Conservation (phyloP, 2,797 vertebrate species). For the Lagorchestes hirsutus region DNA sequence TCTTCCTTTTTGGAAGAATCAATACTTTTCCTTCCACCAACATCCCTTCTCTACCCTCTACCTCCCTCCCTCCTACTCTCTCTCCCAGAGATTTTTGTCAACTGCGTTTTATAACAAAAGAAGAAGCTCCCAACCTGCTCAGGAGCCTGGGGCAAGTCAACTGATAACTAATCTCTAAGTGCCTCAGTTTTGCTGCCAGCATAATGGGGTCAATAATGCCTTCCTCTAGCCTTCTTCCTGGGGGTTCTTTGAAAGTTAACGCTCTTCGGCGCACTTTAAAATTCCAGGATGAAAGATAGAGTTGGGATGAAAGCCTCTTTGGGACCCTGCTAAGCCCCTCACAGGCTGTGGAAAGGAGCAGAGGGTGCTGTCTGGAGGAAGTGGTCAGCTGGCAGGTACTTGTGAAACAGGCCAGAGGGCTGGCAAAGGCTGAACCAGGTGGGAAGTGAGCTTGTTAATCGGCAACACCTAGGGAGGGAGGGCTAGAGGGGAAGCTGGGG, state of each 20-base stretch:
- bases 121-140: background rate
- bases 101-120: slow-evolving; percentile 21
- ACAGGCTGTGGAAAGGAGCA: slow-evolving; percentile 1
- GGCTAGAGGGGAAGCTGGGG: fast-evolving
- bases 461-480: slow-evolving; percentile 50
- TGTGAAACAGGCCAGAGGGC: slow-evolving; percentile 74
- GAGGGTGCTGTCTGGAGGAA: slow-evolving; percentile 59
- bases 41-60: background rate
- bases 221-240: slow-evolving; percentile 37
- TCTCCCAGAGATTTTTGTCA: background rate
- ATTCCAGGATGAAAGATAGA: slow-evolving; percentile 71
- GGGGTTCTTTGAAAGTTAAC: slow-evolving; percentile 33
- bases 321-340: slow-evolving; percentile 9
- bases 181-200: slow-evolving; percentile 61
- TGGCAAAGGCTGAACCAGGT: background rate
- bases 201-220: slow-evolving; percentile 41
- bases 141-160: background rate
- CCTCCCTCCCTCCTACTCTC: background rate
- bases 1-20: slow-evolving; percentile 31
- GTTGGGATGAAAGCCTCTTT: slow-evolving; percentile 65
- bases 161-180: background rate
- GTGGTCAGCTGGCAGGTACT: slow-evolving; percentile 67
- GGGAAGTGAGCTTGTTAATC: slow-evolving; percentile 63
- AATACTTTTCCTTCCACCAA: background rate
- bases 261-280: slow-evolving; percentile 56